phyloP scores from a whole-genome alignment of 2,888 invertebrate genomes.

The Biston stratarius region DNA sequence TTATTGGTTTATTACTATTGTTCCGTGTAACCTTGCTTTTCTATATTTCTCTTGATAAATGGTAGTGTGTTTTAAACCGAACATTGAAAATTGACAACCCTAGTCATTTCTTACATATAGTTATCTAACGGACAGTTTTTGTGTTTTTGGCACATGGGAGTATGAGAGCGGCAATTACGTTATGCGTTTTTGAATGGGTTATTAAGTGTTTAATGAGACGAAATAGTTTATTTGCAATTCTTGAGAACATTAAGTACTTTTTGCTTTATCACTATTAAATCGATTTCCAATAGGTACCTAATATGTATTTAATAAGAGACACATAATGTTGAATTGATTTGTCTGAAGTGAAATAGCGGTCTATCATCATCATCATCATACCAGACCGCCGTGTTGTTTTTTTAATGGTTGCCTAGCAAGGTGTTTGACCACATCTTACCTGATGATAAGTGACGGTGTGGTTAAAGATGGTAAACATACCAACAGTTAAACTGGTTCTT shows the following conservation, averaged over 20 bases:
- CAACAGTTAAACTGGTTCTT: too few species aligned
- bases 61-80: too few species aligned
- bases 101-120: slow-evolving; percentile 11
- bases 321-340: too few species aligned
- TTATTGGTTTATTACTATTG: too few species aligned
- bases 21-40: too few species aligned
- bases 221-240: slow-evolving; percentile 3
- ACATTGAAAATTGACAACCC: slow-evolving; percentile 2
- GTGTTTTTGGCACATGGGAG: slow-evolving; percentile 29
- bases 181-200: slow-evolving; percentile 20
- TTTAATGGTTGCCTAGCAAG: too few species aligned
- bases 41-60: too few species aligned
- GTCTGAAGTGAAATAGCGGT: not conserved
- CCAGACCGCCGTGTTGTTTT: too few species aligned
- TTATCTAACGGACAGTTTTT: slow-evolving; percentile 27
- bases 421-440: too few species aligned
- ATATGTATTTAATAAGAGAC: not conserved
- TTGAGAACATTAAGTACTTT: not conserved
- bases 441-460: too few species aligned
- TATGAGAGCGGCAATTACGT: slow-evolving; percentile 4
- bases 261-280: too few species aligned
- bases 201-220: slow-evolving; percentile 25
- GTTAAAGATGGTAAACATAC: not conserved
- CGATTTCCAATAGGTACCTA: not conserved
- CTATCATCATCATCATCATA: too few species aligned